Percentiles rank a stretch among this genome's conserved stretches.
These are phyloP conservation scores for Etheostoma perlongum DNA, from an alignment of 2,797 vertebrate species.

Conservation along the genomic window DNA sequence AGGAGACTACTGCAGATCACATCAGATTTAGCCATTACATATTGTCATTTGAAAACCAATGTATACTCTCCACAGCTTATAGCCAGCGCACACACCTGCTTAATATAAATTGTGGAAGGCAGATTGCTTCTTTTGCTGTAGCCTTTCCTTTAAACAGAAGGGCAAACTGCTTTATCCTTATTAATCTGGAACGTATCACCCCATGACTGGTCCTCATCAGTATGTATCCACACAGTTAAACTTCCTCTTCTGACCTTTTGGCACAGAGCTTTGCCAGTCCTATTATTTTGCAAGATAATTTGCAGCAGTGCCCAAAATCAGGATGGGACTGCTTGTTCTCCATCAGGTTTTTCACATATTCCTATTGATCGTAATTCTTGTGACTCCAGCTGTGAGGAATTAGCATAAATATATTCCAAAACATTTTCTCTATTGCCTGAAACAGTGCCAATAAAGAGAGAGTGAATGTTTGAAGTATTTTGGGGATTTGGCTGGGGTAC, in stretches of 20 bases:
- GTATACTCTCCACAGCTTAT: not conserved
- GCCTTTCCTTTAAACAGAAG: conserved; percentile 38
- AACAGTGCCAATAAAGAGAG: conserved; percentile 50
- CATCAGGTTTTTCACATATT: conserved; percentile 52
- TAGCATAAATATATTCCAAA: conserved; percentile 65
- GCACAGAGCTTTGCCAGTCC: conserved; percentile 50
- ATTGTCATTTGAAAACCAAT: conserved; percentile 4
- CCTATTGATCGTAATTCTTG: conserved; percentile 63
- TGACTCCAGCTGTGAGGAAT: conserved; percentile 68
- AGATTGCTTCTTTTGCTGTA: conserved; percentile 22
- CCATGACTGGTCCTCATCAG: conserved; percentile 57
- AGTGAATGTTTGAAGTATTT: conserved; percentile 72
- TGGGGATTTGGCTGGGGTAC: conserved; percentile 71
- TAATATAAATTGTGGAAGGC: conserved; percentile 6
- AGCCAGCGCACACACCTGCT: not conserved
- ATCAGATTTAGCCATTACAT: not conserved
- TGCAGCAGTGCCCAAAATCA: conserved; percentile 41
- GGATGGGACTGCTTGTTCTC: conserved; percentile 49
- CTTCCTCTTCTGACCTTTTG: conserved; percentile 51
- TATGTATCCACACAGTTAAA: conserved; percentile 66
- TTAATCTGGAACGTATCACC: conserved; percentile 67
- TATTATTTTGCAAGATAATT: conserved; percentile 56
- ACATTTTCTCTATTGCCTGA: conserved; percentile 63
- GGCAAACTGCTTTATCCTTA: conserved; percentile 60
- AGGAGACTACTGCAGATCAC: not conserved